Base-by-base conservation (phyloP, 2,797 vertebrate species). In the Cossypha polioptera region DNA sequence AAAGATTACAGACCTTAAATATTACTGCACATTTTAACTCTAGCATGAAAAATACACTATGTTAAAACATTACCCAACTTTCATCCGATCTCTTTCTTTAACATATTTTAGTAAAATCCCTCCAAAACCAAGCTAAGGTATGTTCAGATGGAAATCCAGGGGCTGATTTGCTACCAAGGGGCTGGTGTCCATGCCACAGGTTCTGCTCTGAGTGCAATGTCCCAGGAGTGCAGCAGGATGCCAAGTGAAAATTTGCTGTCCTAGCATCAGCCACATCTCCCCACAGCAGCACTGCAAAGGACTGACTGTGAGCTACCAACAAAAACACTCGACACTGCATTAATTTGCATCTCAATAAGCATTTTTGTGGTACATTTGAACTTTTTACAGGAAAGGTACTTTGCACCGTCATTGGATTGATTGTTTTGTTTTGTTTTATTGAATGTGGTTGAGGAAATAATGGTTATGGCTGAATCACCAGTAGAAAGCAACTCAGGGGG, bases 351-450 rank as follows among this genome's bases (percentile, higher is more conserved):
- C 57, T 75, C 80, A 45, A 94, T 40, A 59, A 55, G 29, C 45
- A 19, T 50, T 72, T 91, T 88, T 88, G n/a, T 92, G 25, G 36
- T 78, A 74, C 42, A 5, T 65, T 76, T 73, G 43, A 82, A 26
- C 40, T 45, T 95, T 94, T 91, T 95, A 93, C 40, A 5, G 71
- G 94, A 96, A 95, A 92, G 69, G 51, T 87, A 88, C 89, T 96
- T 93, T 94, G 28, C 67, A 79, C 59, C 54, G 68, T 94, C 20
- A 12, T 73, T 94, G 48, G 58, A 62, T 72, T 87, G 76, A 62
- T 65, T 35, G 55, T 22, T 50, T 48, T n/a, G 7, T 51, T 50
- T 53, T n/a, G 7, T 43, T 75, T 94, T 57, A 82, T 24, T 82
- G 53, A 90, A 86, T 96, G 96, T 94, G 72, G 42, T 47, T 42